These are phyloP conservation scores for Astyanax mexicanus DNA, from an alignment of 2,797 vertebrate genomes.

Conservation along the genomic window DNA sequence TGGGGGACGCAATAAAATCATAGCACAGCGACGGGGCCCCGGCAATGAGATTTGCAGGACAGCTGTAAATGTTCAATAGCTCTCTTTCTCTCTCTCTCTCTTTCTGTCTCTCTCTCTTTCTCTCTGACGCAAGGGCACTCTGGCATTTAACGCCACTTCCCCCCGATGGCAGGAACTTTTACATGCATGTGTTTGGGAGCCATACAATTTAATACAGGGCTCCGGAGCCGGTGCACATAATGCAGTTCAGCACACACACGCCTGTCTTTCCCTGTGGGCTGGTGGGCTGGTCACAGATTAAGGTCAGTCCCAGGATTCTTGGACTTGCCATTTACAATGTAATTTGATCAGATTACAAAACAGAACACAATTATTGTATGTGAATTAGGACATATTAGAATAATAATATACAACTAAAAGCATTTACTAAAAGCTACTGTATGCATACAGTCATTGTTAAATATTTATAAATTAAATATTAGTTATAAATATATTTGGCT, in stretches of 20 bases:
- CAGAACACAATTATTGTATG: too few relatives aligned
- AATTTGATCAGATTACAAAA: too few relatives aligned
- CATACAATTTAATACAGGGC: slow-evolving; percentile 40
- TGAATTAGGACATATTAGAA: too few relatives aligned
- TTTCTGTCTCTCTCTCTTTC: too few relatives aligned
- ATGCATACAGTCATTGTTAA: too few relatives aligned
- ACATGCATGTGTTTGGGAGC: slow-evolving; percentile 46
- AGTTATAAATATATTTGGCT: too few relatives aligned
- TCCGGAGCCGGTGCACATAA: slow-evolving; percentile 20
- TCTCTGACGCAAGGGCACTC: slow-evolving; percentile 61
- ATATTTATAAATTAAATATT: too few relatives aligned
- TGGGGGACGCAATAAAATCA: slow-evolving; percentile 76
- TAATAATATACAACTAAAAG: too few relatives aligned
- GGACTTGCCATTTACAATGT: neutral
- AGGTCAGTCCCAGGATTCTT: neutral
- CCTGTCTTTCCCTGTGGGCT: neutral
- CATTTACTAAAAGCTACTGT: too few relatives aligned
- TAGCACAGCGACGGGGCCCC: slow-evolving; percentile 62
- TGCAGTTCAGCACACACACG: slow-evolving; percentile 8
- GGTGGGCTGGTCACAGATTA: slow-evolving; percentile 21
- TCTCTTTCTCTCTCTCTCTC: slow-evolving; percentile 39
- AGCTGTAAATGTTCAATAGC: slow-evolving; percentile 75
- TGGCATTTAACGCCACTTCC: slow-evolving; percentile 65
- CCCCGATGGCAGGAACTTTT: slow-evolving; percentile 45
- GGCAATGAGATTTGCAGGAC: slow-evolving; percentile 70